A percentile compares a stretch with the other conserved stretches of the same genome.
Evolutionary conservation across 2,797 vertebrate species (phyloP).

Genomic region (Anisognathus igniventris): DNA sequence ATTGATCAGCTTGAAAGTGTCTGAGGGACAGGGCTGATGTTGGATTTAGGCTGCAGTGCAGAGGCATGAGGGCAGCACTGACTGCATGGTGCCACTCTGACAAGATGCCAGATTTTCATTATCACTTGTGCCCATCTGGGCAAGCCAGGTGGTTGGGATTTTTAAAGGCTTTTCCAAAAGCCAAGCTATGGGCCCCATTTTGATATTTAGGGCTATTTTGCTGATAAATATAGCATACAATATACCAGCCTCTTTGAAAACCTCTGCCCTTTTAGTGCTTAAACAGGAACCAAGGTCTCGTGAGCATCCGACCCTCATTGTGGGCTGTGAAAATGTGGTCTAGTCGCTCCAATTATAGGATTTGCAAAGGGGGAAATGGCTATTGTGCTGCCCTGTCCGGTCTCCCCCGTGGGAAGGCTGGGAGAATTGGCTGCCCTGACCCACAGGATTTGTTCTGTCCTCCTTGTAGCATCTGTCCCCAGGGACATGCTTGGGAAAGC

Average conservation of each 20-base stretch:
- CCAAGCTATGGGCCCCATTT: not conserved
- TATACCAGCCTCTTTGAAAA: not conserved
- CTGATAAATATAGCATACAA: not conserved
- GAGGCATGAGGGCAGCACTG: accelerated
- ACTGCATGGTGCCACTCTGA: not conserved
- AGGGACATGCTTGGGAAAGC: not conserved
- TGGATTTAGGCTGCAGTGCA: not conserved
- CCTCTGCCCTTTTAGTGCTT: not conserved
- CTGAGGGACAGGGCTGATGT: not conserved
- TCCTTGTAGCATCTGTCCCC: not conserved
- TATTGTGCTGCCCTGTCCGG: constrained; percentile 44
- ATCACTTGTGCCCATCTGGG: not conserved
- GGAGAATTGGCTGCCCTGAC: not conserved
- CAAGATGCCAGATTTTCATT: not conserved
- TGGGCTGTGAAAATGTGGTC: not conserved
- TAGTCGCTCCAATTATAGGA: not conserved
- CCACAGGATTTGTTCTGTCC: not conserved
- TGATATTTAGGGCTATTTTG: not conserved
- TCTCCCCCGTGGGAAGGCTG: not conserved
- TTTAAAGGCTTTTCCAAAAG: not conserved
- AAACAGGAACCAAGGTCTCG: constrained; percentile 19
- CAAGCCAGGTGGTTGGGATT: not conserved
- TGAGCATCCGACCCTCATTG: constrained; percentile 4
- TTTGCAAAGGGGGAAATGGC: constrained; percentile 42
- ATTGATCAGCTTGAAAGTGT: not conserved